phyloP scores from a whole-genome alignment of 2,797 vertebrate genomes.

The Nannoperca australis region DNA sequence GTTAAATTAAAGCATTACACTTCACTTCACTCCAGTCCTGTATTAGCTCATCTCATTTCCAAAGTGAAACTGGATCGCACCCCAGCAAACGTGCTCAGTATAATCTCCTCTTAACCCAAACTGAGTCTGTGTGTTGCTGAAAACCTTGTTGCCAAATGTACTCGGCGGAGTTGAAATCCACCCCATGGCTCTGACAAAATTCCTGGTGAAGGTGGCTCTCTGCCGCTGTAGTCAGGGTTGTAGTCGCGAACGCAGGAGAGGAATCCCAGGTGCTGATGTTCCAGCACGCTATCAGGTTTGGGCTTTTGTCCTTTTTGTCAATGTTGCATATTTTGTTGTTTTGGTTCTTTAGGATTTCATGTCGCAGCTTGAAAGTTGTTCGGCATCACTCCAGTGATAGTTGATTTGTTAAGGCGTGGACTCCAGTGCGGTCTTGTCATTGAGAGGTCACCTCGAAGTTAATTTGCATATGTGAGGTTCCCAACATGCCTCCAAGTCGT shows the following conservation, averaged over 20 bases:
- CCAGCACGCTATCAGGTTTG: constrained; percentile 39
- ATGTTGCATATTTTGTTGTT: constrained; percentile 30
- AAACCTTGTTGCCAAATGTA: constrained; percentile 21
- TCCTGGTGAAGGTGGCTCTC: constrained; percentile 46
- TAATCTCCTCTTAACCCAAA: constrained; percentile 41
- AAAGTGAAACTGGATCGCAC: constrained; percentile 49
- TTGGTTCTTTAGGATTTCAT: constrained; percentile 10
- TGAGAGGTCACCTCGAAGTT: constrained; percentile 42
- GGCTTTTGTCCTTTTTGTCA: constrained; percentile 25
- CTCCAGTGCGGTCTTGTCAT: constrained; percentile 44
- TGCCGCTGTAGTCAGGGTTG: constrained; percentile 28
- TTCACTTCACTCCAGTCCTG: constrained; percentile 45
- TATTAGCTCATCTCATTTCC: constrained; percentile 52
- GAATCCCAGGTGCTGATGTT: constrained; percentile 61
- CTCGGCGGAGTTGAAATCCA: constrained; percentile 5
- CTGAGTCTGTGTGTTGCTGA: constrained; percentile 8
- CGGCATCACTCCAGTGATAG: constrained; percentile 7
- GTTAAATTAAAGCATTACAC: constrained; percentile 46
- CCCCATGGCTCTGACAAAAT: constrained; percentile 24
- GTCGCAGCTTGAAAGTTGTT: constrained; percentile 48
- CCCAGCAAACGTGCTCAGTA: constrained; percentile 19
- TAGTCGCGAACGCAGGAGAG: constrained; percentile 33
- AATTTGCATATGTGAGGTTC: constrained; percentile 33
- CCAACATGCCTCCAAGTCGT: not conserved
- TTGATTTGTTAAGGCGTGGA: constrained; percentile 25